These are phyloP conservation scores for Hyles vespertilio DNA, from an alignment of 1,140 invertebrate genomes.

Conservation along the genomic window DNA sequence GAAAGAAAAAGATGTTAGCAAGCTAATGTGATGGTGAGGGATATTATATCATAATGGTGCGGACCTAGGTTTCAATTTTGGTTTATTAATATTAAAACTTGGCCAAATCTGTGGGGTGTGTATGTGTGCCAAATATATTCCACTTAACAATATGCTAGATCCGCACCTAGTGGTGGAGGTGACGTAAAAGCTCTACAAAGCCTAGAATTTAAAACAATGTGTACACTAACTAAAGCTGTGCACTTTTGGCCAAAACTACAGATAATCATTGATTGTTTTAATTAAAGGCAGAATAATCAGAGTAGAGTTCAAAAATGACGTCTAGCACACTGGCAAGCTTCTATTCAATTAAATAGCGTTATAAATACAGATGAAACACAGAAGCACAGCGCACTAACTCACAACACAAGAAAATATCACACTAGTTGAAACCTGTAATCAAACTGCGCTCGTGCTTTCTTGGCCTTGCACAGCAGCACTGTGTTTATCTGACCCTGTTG, in stretches of 20 bases:
- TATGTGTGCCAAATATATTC: too few species aligned
- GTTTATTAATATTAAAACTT: too few species aligned
- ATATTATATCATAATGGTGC: too few species aligned
- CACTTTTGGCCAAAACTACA: slow-evolving; percentile 17
- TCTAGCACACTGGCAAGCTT: slow-evolving; percentile 38
- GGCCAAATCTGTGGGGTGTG: too few species aligned
- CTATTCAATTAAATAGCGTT: slow-evolving; percentile 35
- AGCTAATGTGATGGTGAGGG: too few species aligned
- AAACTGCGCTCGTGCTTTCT: slow-evolving; percentile 79
- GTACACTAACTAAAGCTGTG: slow-evolving; percentile 32
- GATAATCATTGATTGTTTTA: slow-evolving; percentile 2
- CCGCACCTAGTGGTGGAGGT: slow-evolving; percentile 1
- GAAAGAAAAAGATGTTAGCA: too few species aligned
- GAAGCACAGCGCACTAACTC: slow-evolving; percentile 61
- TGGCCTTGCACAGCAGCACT: slow-evolving; percentile 79
- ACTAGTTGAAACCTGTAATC: slow-evolving; percentile 79
- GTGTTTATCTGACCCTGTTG: slow-evolving; percentile 85
- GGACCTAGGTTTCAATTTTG: too few species aligned
- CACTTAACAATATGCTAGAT: neutral
- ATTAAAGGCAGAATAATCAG: slow-evolving; percentile 1
- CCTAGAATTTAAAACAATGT: slow-evolving; percentile 16
- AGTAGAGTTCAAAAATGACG: slow-evolving; percentile 8
- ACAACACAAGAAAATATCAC: slow-evolving; percentile 69
- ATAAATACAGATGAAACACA: slow-evolving; percentile 53
- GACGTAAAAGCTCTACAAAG: slow-evolving; percentile 29